Evolutionary conservation across 2,888 invertebrate genomes (phyloP).

Genomic region (Rhyacophila evoluta): DNA sequence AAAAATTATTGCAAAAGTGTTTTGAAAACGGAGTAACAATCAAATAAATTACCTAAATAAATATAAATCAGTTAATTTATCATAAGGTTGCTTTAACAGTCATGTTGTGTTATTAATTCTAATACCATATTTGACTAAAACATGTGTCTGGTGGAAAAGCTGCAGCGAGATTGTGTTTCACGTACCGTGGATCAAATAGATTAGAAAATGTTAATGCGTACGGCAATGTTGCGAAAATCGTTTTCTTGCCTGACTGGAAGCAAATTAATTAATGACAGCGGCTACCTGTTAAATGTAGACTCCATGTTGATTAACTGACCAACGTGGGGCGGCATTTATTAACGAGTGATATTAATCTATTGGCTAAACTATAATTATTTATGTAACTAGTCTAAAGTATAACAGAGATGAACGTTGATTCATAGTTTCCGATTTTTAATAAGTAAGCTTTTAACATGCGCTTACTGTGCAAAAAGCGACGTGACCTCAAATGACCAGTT

Average conservation of each 20-base stretch:
- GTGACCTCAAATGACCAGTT: too few species aligned
- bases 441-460: too few species aligned
- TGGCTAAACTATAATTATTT: too few species aligned
- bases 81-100: not conserved
- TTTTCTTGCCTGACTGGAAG: not conserved
- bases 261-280: not conserved
- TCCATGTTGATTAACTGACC: too few species aligned
- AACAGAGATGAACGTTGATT: too few species aligned
- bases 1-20: too few species aligned
- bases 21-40: too few species aligned
- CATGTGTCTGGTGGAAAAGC: not conserved
- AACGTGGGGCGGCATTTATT: too few species aligned
- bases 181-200: not conserved
- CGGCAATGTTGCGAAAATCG: not conserved
- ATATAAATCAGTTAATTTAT: not conserved
- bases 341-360: too few species aligned
- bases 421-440: too few species aligned
- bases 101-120: not conserved
- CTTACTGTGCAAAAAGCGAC: too few species aligned
- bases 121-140: slow-evolving; percentile 2
- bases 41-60: not conserved
- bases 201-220: not conserved
- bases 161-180: not conserved
- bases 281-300: not conserved
- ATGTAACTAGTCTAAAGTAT: not conserved